Evolutionary conservation across 2,797 vertebrate genomes (phyloP).

Genomic region (Hypotaenidia okinawae): DNA sequence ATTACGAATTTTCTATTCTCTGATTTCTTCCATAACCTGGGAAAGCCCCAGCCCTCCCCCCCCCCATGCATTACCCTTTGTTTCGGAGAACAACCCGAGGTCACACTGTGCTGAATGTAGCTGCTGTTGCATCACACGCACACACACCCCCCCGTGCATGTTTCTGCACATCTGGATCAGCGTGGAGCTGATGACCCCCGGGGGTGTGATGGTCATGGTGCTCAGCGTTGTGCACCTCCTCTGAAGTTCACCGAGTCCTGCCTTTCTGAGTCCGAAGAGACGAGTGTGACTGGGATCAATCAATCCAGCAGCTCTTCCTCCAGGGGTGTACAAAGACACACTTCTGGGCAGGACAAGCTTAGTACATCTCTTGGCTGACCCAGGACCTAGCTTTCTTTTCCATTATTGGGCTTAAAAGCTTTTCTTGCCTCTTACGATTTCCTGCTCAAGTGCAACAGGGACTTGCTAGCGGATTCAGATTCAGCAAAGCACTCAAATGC

Average conservation of each 20-base stretch:
- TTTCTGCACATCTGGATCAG: slow-evolving; percentile 6
- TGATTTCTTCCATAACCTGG: slow-evolving; percentile 49
- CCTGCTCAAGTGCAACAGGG: background rate
- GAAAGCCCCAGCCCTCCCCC: background rate
- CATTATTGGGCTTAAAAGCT: background rate
- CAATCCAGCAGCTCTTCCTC: background rate
- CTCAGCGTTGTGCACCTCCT: background rate
- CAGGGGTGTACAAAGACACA: background rate
- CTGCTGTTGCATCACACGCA: background rate
- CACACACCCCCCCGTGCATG: background rate
- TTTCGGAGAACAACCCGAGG: slow-evolving; percentile 27
- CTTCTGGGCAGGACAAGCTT: background rate
- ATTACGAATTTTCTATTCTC: slow-evolving; percentile 52
- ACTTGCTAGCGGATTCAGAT: background rate
- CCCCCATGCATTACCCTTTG: background rate
- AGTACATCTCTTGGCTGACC: background rate
- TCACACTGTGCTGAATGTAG: background rate
- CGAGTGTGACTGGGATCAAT: background rate
- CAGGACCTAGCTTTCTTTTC: background rate
- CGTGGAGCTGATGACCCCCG: fast-evolving
- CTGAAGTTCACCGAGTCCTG: background rate
- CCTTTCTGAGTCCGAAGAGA: background rate
- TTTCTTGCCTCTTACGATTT: background rate
- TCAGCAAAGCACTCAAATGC: background rate
- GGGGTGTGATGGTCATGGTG: background rate